These are phyloP conservation scores for Platorchestia sp. DNA, from an alignment of 1,140 invertebrate genomes.

Conservation along the genomic window DNA sequence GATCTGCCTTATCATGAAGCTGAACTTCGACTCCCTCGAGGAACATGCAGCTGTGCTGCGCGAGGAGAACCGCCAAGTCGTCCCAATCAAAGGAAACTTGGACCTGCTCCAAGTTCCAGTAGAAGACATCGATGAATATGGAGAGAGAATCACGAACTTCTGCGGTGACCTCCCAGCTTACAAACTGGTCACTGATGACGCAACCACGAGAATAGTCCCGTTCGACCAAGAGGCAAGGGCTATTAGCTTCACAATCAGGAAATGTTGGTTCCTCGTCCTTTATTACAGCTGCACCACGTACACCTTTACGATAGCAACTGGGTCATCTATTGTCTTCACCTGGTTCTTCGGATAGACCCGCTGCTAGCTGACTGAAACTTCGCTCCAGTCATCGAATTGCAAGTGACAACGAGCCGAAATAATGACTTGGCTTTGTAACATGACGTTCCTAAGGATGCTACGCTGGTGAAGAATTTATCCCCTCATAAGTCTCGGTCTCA, in stretches of 20 bases:
- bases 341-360: conserved; percentile 44
- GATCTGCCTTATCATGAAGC: not conserved
- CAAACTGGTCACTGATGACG: not conserved
- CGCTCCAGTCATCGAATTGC: not conserved
- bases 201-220: not conserved
- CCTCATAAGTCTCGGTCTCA: conserved; percentile 16
- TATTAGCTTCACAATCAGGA: not conserved
- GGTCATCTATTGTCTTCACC: not conserved
- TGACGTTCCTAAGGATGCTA: not conserved
- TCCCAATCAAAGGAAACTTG: not conserved
- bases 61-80: not conserved
- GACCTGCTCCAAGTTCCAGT: not conserved
- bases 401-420: not conserved
- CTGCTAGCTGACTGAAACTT: not conserved
- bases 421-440: not conserved
- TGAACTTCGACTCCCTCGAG: not conserved
- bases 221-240: not conserved
- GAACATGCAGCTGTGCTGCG: not conserved
- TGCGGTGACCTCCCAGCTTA: conserved; percentile 17
- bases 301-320: conserved; percentile 4
- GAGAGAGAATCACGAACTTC: not conserved
- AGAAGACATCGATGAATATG: conserved; percentile 10
- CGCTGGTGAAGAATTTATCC: not conserved
- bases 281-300: not conserved
- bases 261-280: not conserved